Percentiles rank a stretch among this genome's conserved stretches.
phyloP scores from a whole-genome alignment of 2,113 vertebrate species.

The Scartelaos histophorus region DNA sequence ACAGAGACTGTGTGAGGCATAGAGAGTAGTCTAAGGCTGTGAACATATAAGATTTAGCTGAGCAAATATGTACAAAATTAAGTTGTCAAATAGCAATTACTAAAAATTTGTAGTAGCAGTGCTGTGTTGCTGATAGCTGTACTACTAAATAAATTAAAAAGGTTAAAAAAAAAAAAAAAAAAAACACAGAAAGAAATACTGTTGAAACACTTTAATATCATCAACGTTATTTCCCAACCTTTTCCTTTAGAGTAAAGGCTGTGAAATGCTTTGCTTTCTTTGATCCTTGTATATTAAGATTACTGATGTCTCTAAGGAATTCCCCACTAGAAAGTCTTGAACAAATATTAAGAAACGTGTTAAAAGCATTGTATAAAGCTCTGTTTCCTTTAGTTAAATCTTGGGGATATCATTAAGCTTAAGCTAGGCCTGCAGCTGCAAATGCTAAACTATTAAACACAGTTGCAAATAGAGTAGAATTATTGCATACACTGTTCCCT shows the following conservation, averaged over 20 bases:
- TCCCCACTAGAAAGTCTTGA: conserved; percentile 25
- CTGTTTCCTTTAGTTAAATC: conserved; percentile 14
- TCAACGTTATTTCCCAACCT: too few species aligned
- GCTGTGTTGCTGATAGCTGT: too few species aligned
- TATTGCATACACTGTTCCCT: conserved; percentile 18
- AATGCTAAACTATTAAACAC: conserved; percentile 1
- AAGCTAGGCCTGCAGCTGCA: conserved; percentile 4
- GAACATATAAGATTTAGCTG: neutral
- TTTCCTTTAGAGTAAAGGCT: neutral
- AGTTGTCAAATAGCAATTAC: neutral
- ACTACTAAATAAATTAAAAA: too few species aligned
- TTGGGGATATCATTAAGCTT: neutral
- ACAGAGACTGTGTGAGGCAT: neutral
- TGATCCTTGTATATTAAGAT: conserved; percentile 11
- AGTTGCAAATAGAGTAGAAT: conserved; percentile 38
- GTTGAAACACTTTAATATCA: too few species aligned
- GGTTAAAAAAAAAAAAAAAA: too few species aligned
- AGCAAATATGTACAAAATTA: neutral
- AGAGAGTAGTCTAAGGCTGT: neutral
- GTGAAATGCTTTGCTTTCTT: conserved; percentile 11
- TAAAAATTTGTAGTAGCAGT: too few species aligned
- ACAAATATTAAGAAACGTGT: conserved; percentile 31
- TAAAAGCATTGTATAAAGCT: conserved; percentile 15
- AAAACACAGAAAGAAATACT: too few species aligned
- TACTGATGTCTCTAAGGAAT: neutral